Evolutionary conservation across 1,140 invertebrate genomes (phyloP), one percentile per base, ranked within the genome.

Genomic region (Drosophila ogumai): DNA sequence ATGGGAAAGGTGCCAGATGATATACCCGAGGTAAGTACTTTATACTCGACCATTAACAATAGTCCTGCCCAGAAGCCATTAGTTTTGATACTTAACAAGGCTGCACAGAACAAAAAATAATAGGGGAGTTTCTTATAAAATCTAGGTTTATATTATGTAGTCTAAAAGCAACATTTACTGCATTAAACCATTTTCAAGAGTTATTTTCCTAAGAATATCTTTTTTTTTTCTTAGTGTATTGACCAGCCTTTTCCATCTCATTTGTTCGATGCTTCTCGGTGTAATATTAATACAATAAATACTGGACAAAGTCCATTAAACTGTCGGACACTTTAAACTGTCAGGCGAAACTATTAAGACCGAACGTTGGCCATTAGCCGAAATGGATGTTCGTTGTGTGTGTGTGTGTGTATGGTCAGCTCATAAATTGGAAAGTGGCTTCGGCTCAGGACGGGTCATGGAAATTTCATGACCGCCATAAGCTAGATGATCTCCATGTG

Each of bases 1-100:
- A 99, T 99, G 98, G 98, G 98, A 77, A 98, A 99, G 93, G 97
- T 99, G 79, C 98, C 98, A 63, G 98, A 99, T 93, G 97, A 98
- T 91, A 94, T 98, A 80, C 97, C 97, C 32, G 97, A 98, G 95
- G 97, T 98, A 94, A 95, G 94, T 93, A 31, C 52, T 32, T 12
- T 3, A 12, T 12, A 32, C 31, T 59, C 31, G 46, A 5, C 25
- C 41, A 68, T 68, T 63, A 65, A 49, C 44, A 38, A 41, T 57
- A 19, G 46, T 19, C 41, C 69, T 44, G 49, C 5, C 60, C 28
- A 47, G 31, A 64, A 56, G 63, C 63, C 58, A 81, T 86, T 79
- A 50, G 22, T 3, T 19, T 32, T 31, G n/a, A 8, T 36, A 9
- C 13, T 19, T 36, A 25, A 28, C 19, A 50, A 50, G 19, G 31